Conservation (phyloP, 2,113 vertebrate species). For the Chionis minor region DNA sequence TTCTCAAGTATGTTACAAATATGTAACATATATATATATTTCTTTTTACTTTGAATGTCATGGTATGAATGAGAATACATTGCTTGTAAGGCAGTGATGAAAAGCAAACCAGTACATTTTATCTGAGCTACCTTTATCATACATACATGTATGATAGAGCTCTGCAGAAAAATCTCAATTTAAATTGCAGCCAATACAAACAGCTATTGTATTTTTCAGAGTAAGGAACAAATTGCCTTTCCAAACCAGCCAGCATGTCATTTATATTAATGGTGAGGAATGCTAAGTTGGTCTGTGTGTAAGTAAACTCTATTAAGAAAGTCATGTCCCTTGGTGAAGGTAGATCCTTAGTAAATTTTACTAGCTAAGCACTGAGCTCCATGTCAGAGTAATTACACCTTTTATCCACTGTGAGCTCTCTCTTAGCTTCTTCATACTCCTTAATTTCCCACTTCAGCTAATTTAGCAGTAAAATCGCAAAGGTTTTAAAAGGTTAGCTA, state of each 20-base stretch:
- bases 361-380: conserved; percentile 63
- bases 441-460: conserved; percentile 75
- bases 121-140: neutral
- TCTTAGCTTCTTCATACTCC: conserved; percentile 61
- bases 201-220: conserved; percentile 5
- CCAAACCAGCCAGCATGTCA: conserved; percentile 65
- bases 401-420: conserved; percentile 67
- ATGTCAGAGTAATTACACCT: conserved; percentile 68
- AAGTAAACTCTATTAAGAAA: conserved; percentile 75
- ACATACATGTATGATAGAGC: neutral
- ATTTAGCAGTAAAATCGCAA: conserved; percentile 67
- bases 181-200: conserved; percentile 19
- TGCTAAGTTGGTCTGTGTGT: conserved; percentile 61
- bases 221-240: conserved; percentile 58
- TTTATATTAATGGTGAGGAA: conserved; percentile 65
- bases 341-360: conserved; percentile 70
- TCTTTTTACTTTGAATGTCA: conserved; percentile 7
- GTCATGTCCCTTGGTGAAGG: conserved; percentile 62
- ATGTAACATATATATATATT: conserved; percentile 19
- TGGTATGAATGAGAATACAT: neutral
- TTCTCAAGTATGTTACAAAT: conserved; percentile 57
- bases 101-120: neutral
- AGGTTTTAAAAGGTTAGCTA: conserved; percentile 68
- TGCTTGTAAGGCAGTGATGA: neutral
- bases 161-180: neutral